phyloP scores from a whole-genome alignment of 2,797 vertebrate species.

The Tympanoctomys barrerae region DNA sequence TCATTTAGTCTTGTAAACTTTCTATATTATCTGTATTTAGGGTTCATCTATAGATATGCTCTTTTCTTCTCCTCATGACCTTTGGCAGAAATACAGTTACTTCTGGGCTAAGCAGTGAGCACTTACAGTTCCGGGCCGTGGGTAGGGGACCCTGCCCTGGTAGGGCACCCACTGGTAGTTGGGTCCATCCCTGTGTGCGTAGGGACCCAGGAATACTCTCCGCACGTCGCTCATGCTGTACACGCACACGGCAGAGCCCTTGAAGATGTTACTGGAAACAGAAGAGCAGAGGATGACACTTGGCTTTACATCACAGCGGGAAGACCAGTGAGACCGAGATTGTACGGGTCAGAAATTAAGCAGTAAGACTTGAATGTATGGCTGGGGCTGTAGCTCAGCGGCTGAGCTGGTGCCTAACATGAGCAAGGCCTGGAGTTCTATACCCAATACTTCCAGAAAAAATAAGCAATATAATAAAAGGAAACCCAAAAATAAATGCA shows the following conservation, averaged over 20 bases:
- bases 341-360: slow-evolving; percentile 66
- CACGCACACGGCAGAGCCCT: slow-evolving; percentile 98
- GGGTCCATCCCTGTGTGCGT: slow-evolving; percentile 97
- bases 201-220: slow-evolving; percentile 97
- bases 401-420: background rate
- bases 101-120: background rate
- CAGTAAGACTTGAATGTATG: slow-evolving; percentile 60
- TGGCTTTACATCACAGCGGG: background rate
- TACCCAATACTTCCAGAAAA: background rate
- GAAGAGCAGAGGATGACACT: slow-evolving; percentile 86
- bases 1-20: background rate
- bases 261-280: slow-evolving; percentile 96
- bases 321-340: slow-evolving; percentile 53
- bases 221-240: slow-evolving; percentile 98
- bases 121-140: slow-evolving; percentile 98
- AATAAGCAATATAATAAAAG: background rate
- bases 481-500: slow-evolving; percentile 55
- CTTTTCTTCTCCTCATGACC: background rate
- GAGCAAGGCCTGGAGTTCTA: background rate
- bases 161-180: slow-evolving; percentile 99
- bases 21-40: background rate
- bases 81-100: background rate
- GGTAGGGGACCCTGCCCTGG: slow-evolving; percentile 97
- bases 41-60: background rate
- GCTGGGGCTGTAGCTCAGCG: background rate